These are phyloP conservation scores for Bergia sp. DNA, from an alignment of 92 coral and sea anemone genomes.

Conservation along the genomic window DNA sequence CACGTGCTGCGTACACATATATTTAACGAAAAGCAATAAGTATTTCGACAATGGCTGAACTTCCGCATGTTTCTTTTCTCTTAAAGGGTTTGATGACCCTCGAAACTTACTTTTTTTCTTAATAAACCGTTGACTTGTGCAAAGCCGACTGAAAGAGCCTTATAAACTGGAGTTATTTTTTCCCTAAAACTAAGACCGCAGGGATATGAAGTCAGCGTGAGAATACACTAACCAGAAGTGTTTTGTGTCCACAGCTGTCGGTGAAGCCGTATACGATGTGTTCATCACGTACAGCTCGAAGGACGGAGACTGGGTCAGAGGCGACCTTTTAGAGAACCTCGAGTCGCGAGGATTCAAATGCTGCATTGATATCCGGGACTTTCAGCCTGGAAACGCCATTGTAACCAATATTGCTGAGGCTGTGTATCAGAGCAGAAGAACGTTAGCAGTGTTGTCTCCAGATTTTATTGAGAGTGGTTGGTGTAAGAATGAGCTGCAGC, in stretches of 20 bases:
- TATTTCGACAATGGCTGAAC: too few relatives aligned
- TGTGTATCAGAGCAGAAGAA: slow-evolving; percentile 72
- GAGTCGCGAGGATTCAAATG: slow-evolving; percentile 72
- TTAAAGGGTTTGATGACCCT: too few relatives aligned
- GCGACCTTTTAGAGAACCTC: slow-evolving; percentile 56
- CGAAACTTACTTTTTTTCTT: too few relatives aligned
- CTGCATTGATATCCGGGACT: slow-evolving; percentile 82
- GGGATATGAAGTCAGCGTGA: not conserved
- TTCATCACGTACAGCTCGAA: slow-evolving; percentile 84
- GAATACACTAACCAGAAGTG: not conserved
- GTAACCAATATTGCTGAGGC: slow-evolving; percentile 79
- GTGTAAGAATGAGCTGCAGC: slow-evolving; percentile 78
- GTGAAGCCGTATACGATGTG: slow-evolving; percentile 65
- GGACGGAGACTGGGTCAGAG: slow-evolving; percentile 75
- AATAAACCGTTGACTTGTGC: too few relatives aligned
- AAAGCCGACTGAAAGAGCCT: too few relatives aligned
- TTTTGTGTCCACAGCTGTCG: not conserved
- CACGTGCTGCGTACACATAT: too few relatives aligned
- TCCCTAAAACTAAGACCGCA: not conserved
- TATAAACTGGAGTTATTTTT: too few relatives aligned
- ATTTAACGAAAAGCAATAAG: too few relatives aligned
- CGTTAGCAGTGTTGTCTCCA: slow-evolving; percentile 81
- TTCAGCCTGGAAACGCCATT: slow-evolving; percentile 76
- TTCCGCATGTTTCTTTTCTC: too few relatives aligned
- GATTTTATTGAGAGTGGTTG: slow-evolving; percentile 74